Evolutionary conservation across 2,888 invertebrate genomes (phyloP).

Genomic region (Oxystoma pomonae): DNA sequence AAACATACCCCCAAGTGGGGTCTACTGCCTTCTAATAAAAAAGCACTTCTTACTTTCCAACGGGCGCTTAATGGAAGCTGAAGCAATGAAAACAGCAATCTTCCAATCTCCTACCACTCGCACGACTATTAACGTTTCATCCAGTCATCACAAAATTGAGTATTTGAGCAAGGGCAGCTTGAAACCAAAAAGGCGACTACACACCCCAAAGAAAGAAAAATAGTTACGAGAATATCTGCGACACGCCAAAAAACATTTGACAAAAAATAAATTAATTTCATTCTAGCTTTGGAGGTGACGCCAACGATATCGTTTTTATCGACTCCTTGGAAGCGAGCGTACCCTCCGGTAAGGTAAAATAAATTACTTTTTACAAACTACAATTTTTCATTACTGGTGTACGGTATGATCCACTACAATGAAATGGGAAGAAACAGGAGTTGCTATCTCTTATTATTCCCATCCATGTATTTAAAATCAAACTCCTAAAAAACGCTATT

Average conservation of each 20-base stretch:
- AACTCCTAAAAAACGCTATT: too few relatives aligned
- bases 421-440: too few relatives aligned
- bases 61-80: too few relatives aligned
- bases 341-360: too few relatives aligned
- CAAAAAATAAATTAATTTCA: too few relatives aligned
- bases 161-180: constrained; percentile 6
- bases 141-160: constrained; percentile 14
- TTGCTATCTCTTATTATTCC: too few relatives aligned
- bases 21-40: not conserved
- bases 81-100: constrained; percentile 16
- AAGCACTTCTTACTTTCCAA: too few relatives aligned
- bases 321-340: constrained; percentile 41
- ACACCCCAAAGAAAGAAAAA: not conserved
- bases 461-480: too few relatives aligned
- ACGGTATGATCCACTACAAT: too few relatives aligned
- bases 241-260: not conserved
- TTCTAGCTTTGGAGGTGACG: constrained; percentile 1
- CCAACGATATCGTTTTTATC: constrained; percentile 31
- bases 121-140: constrained; percentile 15
- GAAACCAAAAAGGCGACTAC: too few relatives aligned
- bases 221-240: not conserved
- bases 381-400: too few relatives aligned
- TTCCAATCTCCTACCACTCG: constrained; percentile 16
- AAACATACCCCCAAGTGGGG: constrained; percentile 20
- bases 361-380: too few relatives aligned